Percentiles rank a stretch among this genome's conserved stretches.
Conservation (phyloP, 2,113 vertebrate genomes). For the Phrynocephalus versicolor region DNA sequence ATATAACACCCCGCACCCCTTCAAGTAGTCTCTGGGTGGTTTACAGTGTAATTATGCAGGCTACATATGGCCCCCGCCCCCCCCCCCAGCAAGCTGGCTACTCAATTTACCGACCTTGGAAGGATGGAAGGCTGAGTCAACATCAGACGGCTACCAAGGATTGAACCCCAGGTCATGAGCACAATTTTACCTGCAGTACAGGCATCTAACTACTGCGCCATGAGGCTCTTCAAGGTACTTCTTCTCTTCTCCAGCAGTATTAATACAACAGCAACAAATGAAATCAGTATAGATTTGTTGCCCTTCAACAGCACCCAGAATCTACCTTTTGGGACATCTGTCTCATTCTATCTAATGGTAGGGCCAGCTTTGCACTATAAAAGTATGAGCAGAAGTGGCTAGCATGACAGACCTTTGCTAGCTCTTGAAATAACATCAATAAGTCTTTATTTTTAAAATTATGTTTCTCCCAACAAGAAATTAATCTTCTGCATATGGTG, state of each 20-base stretch:
- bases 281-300: background rate
- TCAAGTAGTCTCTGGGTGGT: too few relatives aligned
- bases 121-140: too few relatives aligned
- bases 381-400: background rate
- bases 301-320: background rate
- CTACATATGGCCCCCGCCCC: too few relatives aligned
- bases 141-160: too few relatives aligned
- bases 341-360: background rate
- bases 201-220: too few relatives aligned
- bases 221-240: too few relatives aligned
- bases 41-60: too few relatives aligned
- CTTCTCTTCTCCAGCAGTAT: background rate
- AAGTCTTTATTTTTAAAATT: constrained; percentile 47
- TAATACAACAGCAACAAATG: background rate
- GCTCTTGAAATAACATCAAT: constrained; percentile 23
- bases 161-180: too few relatives aligned
- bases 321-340: background rate
- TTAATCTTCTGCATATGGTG: constrained; percentile 40
- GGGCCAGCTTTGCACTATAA: background rate
- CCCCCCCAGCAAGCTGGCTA: too few relatives aligned
- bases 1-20: too few relatives aligned
- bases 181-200: too few relatives aligned
- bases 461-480: constrained; percentile 51
- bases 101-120: too few relatives aligned
- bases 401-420: background rate